phyloP scores from a whole-genome alignment of 2,888 invertebrate species.

The Mesorhabditis sp. region DNA sequence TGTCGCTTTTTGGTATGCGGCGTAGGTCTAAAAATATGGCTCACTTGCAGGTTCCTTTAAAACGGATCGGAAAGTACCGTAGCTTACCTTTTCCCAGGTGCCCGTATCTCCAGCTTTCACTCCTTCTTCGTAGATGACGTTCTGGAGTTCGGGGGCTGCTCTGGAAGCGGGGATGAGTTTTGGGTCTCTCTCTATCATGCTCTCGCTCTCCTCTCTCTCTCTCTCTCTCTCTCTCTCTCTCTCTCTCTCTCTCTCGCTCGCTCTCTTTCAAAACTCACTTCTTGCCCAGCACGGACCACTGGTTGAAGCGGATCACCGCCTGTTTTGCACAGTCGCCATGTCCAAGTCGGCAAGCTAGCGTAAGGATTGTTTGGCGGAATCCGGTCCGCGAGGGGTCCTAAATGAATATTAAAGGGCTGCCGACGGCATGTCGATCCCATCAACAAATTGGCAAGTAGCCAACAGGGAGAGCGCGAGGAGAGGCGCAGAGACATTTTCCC shows the following conservation, averaged over 20 bases:
- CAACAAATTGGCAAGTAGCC: too few species aligned
- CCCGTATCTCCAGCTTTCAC: slow-evolving; percentile 29
- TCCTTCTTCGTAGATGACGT: slow-evolving; percentile 39
- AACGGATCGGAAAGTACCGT: slow-evolving; percentile 14
- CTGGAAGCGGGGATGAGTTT: slow-evolving; percentile 12
- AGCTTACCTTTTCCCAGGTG: slow-evolving; percentile 37
- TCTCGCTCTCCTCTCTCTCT: background rate
- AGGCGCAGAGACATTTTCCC: too few species aligned
- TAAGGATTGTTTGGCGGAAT: slow-evolving; percentile 16
- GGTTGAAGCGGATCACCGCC: slow-evolving; percentile 28
- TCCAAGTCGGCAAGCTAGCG: slow-evolving; percentile 34
- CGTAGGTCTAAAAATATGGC: slow-evolving; percentile 16
- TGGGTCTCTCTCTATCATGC: too few species aligned
- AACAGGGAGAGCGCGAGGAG: too few species aligned
- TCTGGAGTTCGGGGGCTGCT: slow-evolving; percentile 32
- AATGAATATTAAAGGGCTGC: too few species aligned
- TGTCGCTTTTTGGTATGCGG: slow-evolving; percentile 15
- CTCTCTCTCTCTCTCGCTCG: background rate
- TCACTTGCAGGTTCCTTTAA: slow-evolving; percentile 1
- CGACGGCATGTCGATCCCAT: too few species aligned
- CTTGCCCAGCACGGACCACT: slow-evolving; percentile 30
- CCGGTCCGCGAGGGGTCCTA: background rate
- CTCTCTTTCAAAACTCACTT: slow-evolving; percentile 15
- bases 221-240: background rate
- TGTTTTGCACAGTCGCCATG: slow-evolving; percentile 37